Base-by-base conservation (phyloP, 2,888 invertebrate species). In the Drosophila ezoana region DNA sequence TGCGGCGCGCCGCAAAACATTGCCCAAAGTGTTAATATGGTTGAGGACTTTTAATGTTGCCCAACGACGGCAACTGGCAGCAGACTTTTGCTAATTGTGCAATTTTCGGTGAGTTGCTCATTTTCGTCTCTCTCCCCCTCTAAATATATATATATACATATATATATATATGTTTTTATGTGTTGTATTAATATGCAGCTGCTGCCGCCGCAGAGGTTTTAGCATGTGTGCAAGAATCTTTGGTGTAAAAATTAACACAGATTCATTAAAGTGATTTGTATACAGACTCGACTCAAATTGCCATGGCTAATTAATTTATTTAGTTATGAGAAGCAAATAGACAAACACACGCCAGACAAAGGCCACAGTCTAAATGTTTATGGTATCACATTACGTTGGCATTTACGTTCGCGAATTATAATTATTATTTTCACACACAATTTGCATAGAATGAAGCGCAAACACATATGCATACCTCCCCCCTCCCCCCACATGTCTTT, bases 11-110 rank as follows among this genome's bases (percentile, higher is more conserved):
- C 84, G 81, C 84, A 87, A 81, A 83, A 72, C 67, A 75, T 82
- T 85, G 86, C 82, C 82, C 77, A 87, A 85, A 79, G 84, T 85
- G 84, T 81, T 85, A 85, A 85, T 84, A 84, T 85, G 84, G 87
- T 83, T 81, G 87, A 85, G 87, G 87, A 85, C 84, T 87, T 87
- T 87, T 84, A 78, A 81, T 85, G 58, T 85, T 85, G 81, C 87
- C 69, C 84, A 87, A 84, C 44, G 45, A 43, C 70, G 56, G 58
- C 57, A 43, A 62, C 49, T 58, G 47, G 10, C 77, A 43, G 59
- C 68, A 53, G 75, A 72, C 57, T 76, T 76, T 72, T 66, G 84
- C 84, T 85, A 85, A 85, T 85, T 85, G 87, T 84, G 84, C 77
- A 85, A 85, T 81, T 84, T 81, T 79, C 58, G 69, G 84, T 87